Evolutionary conservation across 1,140 invertebrate species (phyloP), one percentile per base, ranked within the genome.

Genomic region (Drosophila miranda): DNA sequence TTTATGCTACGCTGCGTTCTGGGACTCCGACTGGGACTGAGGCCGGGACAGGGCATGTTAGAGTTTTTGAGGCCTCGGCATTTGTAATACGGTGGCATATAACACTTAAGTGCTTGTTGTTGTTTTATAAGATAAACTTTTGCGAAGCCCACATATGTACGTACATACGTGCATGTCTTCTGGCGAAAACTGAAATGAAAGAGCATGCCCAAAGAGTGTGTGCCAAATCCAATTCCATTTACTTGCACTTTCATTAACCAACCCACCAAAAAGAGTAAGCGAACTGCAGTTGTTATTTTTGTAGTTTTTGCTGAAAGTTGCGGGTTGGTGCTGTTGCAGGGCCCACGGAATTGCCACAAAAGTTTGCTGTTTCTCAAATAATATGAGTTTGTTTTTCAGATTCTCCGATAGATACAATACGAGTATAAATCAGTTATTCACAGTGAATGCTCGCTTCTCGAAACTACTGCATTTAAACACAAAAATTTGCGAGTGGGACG

Each of bases 1-100:
- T 87, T 86, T 86, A 78, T 82, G 82, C 78, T 87, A 69, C 82
- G 51, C 57, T 87, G 82, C 78, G 74, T 82, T 87, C 87, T 54
- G 72, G 64, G 69, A 74, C 28, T 30, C 1, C 28, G 28, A 30
- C 34, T 38, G 34, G 11, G 11, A 5, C 34, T 13, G 34, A 3
- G 2, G 3, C 34, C 3, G 34, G 11, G 11, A 13, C 34, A 38
- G 11, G 34, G 34, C 34, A 38, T 4, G 34, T 38, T 11, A 13
- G 3, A 38, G 44, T 58, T 60, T 71, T 49, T 60, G 51, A 52
- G 58, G 55, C 49, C 57, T 42, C 69, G 70, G 59, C 63, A 59
- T 81, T 82, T 87, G 82, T 87, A 86, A 86, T 78, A 87, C 82
- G 82, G 82, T 86, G 82, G 82, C 82, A 86, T 87, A 87, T 86